Evolutionary conservation across 2,113 vertebrate genomes (phyloP).

Genomic region (Oncorhynchus keta): DNA sequence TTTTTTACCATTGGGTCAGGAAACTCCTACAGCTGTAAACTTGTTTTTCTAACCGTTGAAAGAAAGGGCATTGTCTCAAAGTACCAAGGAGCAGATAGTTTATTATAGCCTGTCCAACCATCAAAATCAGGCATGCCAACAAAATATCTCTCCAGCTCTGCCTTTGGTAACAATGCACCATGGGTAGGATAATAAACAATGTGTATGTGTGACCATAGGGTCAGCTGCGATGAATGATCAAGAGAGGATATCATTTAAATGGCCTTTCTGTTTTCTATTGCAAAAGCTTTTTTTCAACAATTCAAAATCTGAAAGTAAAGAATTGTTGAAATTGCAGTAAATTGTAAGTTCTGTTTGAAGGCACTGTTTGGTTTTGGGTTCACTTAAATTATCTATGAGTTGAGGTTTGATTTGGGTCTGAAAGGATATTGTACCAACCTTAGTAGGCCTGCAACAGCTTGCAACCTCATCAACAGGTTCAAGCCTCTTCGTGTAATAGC

Average conservation of each 20-base stretch:
- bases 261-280: not conserved
- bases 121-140: constrained; percentile 50
- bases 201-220: constrained; percentile 14
- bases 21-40: constrained; percentile 71
- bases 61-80: constrained; percentile 72
- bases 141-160: constrained; percentile 61
- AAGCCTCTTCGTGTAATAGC: no score
- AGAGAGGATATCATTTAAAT: not conserved
- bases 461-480: no score
- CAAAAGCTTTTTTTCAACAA: no score
- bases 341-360: not conserved
- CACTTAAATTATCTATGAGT: not conserved
- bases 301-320: no score
- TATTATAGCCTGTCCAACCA: constrained; percentile 52
- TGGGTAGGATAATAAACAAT: constrained; percentile 55
- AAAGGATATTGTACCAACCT: no score
- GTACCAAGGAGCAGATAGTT: constrained; percentile 55
- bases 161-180: constrained; percentile 51
- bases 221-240: no score
- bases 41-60: constrained; percentile 70
- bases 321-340: not conserved
- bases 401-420: no score
- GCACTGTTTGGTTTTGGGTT: not conserved
- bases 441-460: no score
- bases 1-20: constrained; percentile 65